Conservation (phyloP, 2,113 vertebrate genomes). For the Syrrhaptes paradoxus region DNA sequence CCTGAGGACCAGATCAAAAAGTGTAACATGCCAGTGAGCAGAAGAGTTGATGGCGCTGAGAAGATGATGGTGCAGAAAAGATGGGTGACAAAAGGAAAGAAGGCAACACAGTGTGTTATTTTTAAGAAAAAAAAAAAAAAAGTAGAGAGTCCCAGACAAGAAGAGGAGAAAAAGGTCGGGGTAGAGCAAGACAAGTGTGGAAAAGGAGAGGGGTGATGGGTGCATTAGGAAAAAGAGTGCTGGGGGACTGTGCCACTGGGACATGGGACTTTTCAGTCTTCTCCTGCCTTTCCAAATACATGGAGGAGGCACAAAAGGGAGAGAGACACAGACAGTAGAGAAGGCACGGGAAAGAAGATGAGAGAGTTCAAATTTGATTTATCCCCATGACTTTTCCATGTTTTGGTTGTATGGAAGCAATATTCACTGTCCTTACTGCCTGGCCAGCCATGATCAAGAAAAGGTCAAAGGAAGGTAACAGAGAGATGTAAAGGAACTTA, state of each 20-base stretch:
- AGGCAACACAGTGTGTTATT: neutral
- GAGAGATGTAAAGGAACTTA: slow-evolving; percentile 31
- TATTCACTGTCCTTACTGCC: slow-evolving; percentile 8
- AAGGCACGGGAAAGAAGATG: slow-evolving; percentile 18
- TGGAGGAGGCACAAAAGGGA: neutral
- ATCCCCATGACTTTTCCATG: slow-evolving; percentile 27
- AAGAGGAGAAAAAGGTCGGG: neutral
- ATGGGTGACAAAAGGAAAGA: too few species aligned
- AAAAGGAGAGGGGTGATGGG: neutral
- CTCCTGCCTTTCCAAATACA: neutral
- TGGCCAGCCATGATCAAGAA: neutral
- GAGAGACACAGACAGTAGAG: neutral
- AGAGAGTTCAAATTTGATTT: slow-evolving; percentile 8
- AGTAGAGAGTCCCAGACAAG: neutral
- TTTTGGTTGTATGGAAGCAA: slow-evolving; percentile 42
- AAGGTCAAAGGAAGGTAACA: slow-evolving; percentile 34
- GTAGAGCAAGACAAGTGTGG: neutral
- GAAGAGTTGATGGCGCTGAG: neutral
- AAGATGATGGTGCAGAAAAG: neutral
- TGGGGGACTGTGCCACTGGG: neutral
- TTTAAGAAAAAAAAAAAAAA: neutral
- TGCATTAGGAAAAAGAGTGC: neutral
- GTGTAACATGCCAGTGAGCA: neutral
- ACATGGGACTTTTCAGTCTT: neutral
- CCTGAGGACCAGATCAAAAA: neutral